These are phyloP conservation scores for Acanthopagrus latus DNA, from an alignment of 2,797 vertebrate species.

Conservation along the genomic window DNA sequence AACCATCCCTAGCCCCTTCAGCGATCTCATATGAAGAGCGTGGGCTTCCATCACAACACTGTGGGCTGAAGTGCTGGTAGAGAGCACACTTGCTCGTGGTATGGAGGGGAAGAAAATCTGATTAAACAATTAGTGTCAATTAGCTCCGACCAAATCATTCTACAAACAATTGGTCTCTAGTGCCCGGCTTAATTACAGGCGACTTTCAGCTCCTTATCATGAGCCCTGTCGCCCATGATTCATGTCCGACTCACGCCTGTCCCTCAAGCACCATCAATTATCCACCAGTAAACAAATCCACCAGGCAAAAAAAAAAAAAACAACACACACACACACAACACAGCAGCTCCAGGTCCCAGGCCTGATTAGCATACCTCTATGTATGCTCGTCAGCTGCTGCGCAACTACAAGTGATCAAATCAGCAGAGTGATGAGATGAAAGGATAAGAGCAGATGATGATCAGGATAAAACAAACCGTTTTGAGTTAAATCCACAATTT, in stretches of 20 bases:
- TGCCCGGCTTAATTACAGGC: constrained; percentile 98
- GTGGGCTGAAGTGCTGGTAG: constrained; percentile 66
- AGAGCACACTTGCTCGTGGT: constrained; percentile 77
- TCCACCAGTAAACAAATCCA: constrained; percentile 95
- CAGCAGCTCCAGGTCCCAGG: constrained; percentile 66
- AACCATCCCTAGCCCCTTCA: not conserved
- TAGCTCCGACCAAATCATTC: constrained; percentile 98
- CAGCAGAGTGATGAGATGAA: constrained; percentile 64
- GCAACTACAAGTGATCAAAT: constrained; percentile 74
- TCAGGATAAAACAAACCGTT: constrained; percentile 32
- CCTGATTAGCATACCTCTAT: constrained; percentile 86
- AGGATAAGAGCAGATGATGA: constrained; percentile 38
- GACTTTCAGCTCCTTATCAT: constrained; percentile 98
- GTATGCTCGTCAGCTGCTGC: constrained; percentile 75
- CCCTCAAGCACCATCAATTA: constrained; percentile 99
- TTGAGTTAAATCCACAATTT: constrained; percentile 16
- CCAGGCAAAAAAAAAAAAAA: constrained; percentile 85
- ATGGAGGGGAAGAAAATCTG: constrained; percentile 94
- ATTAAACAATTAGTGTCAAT: constrained; percentile 99
- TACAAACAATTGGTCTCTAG: constrained; percentile 99
- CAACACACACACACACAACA: too few species aligned
- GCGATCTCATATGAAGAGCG: constrained; percentile 46
- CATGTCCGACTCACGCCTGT: constrained; percentile 95
- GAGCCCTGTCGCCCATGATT: constrained; percentile 92
- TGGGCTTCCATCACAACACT: constrained; percentile 61